Evolutionary conservation across 2,797 vertebrate genomes (phyloP).

Genomic region (Vultur gryphus): DNA sequence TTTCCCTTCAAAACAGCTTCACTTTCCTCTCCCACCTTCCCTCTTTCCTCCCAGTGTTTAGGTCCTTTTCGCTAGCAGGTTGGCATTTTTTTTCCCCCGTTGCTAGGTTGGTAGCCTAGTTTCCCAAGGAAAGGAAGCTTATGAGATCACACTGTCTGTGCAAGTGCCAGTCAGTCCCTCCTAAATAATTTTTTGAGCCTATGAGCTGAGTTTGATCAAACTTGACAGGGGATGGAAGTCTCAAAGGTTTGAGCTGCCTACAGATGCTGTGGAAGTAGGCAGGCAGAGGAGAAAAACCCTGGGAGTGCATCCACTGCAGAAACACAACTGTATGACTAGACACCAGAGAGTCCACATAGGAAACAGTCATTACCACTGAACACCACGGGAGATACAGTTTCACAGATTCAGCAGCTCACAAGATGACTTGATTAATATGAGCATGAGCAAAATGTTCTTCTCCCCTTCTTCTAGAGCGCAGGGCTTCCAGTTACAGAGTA

Average conservation of each 20-base stretch:
- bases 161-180: conserved; percentile 31
- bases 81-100: neutral
- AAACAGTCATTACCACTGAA: neutral
- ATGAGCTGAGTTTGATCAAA: conserved; percentile 9
- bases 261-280: neutral
- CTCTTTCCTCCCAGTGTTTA: neutral
- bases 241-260: neutral
- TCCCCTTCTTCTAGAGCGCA: neutral
- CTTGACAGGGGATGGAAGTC: neutral
- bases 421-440: neutral
- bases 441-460: conserved; percentile 2
- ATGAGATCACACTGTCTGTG: conserved; percentile 38
- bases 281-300: neutral
- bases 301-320: neutral
- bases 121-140: conserved; percentile 23
- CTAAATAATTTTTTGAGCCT: conserved; percentile 31
- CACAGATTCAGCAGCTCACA: conserved; percentile 8
- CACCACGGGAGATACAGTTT: neutral
- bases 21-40: conserved; percentile 1
- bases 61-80: neutral
- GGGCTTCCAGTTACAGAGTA: neutral
- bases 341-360: neutral
- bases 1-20: neutral
- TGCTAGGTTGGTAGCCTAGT: conserved; percentile 46
- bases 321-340: neutral